These are phyloP conservation scores for Galerucella calmariensis DNA, from an alignment of 2,888 invertebrate genomes.

Conservation along the genomic window DNA sequence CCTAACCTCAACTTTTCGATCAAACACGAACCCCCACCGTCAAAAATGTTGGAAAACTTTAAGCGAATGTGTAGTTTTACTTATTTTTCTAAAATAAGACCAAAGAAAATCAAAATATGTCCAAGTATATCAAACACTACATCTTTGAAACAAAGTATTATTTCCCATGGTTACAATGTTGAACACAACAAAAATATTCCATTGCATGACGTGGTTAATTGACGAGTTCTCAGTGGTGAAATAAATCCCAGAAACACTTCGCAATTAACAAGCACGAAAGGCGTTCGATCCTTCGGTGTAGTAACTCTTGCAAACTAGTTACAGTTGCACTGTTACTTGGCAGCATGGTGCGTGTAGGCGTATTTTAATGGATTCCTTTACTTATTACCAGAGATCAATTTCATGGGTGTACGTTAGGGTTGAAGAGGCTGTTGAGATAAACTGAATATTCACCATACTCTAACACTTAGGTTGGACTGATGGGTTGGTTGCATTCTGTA, in stretches of 20 bases:
- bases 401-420: background rate
- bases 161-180: background rate
- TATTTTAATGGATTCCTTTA: background rate
- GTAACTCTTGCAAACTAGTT: constrained; percentile 28
- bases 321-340: constrained; percentile 11
- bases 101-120: no score
- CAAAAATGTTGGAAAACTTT: no score
- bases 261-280: constrained; percentile 14
- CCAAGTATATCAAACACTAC: background rate
- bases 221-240: background rate
- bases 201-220: background rate
- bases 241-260: constrained; percentile 16
- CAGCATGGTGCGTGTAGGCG: constrained; percentile 1
- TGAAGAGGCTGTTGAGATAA: background rate
- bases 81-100: no score
- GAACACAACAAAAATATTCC: constrained; percentile 8
- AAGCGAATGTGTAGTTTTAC: no score
- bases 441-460: no score
- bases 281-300: constrained; percentile 25
- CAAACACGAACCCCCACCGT: no score
- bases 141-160: background rate
- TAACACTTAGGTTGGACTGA: no score
- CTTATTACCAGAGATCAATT: background rate
- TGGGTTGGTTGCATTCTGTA: no score
- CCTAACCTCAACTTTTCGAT: no score